Conservation (phyloP, 2,113 vertebrate species). For the Lophochroa leadbeateri region DNA sequence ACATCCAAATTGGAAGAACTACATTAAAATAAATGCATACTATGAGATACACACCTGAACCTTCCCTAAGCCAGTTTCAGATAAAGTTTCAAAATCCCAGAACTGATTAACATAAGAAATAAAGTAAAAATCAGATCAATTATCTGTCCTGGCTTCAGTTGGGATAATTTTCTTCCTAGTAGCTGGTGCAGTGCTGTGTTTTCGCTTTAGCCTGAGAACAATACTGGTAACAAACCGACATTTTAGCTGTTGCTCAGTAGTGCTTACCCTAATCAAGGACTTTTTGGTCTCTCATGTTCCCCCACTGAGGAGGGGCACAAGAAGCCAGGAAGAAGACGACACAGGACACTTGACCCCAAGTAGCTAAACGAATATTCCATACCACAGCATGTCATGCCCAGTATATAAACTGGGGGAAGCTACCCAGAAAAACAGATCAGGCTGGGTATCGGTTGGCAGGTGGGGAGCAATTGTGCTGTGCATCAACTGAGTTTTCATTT, state of each 20-base stretch:
- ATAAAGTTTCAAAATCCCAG: background rate
- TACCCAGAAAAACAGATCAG: background rate
- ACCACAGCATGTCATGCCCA: too few species aligned
- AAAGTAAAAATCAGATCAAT: background rate
- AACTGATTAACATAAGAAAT: background rate
- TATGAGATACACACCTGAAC: background rate
- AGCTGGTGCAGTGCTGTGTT: background rate
- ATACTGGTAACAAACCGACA: background rate
- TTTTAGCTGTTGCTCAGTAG: too few species aligned
- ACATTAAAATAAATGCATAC: background rate
- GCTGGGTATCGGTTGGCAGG: background rate
- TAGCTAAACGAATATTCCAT: too few species aligned
- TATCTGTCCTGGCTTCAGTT: background rate
- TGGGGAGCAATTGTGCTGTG: background rate
- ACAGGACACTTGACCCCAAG: too few species aligned
- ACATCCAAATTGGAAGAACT: background rate
- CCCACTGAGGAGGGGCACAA: too few species aligned
- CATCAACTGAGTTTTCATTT: background rate
- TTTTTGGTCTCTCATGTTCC: too few species aligned
- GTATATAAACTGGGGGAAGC: background rate
- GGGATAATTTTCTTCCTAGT: background rate
- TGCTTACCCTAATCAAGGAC: too few species aligned
- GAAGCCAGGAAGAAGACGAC: too few species aligned
- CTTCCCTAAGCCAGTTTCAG: background rate
- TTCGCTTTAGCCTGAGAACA: background rate